Evolutionary conservation across 2,797 vertebrate genomes (phyloP), one percentile per base, ranked within the genome.

Genomic region (Sciurus vulgaris): DNA sequence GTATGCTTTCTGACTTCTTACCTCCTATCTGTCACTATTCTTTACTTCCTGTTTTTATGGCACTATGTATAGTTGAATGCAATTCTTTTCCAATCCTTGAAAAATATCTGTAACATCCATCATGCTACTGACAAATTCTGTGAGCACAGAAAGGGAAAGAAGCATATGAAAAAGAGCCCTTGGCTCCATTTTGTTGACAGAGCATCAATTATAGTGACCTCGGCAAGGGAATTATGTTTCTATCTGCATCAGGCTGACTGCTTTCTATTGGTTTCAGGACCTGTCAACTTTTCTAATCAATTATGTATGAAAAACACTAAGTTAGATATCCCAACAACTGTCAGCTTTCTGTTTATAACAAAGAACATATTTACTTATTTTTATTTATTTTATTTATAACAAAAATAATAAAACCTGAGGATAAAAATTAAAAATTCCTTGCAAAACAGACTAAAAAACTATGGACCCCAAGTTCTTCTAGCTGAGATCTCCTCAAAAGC

Each of bases 391-490:
- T 86, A 87, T 70, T 91, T 85, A 59, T 77, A 79, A 92, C 33
- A 83, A n/a, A 77, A 8, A 56, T 51, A 86, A 74, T 88, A 85
- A 92, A 90, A 61, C 13, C 51, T 51, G 28, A 85, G 18, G 81
- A 76, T 35, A 92, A 88, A 94, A 91, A 77, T 65, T 59, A 12
- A 89, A 93, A 92, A 69, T n/a, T 61, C 18, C 18, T 92, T 89
- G 86, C 51, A 87, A 91, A 87, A 73, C 13, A 89, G 54, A 41
- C 49, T 35, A 73, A 17, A 73, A 95, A 94, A 89, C 18, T 49
- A 81, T 1, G 91, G n/a, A 38, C 63, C 54, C 47, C 17, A 51
- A 81, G 56, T 78, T 70, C 47, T 90, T 85, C 84, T 79, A 67
- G 65, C 59, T 96, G 44, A 93, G 38, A 85, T 30, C 65, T 82